phyloP scores from a whole-genome alignment of 2,797 vertebrate species.

The Molossus alvarezi region DNA sequence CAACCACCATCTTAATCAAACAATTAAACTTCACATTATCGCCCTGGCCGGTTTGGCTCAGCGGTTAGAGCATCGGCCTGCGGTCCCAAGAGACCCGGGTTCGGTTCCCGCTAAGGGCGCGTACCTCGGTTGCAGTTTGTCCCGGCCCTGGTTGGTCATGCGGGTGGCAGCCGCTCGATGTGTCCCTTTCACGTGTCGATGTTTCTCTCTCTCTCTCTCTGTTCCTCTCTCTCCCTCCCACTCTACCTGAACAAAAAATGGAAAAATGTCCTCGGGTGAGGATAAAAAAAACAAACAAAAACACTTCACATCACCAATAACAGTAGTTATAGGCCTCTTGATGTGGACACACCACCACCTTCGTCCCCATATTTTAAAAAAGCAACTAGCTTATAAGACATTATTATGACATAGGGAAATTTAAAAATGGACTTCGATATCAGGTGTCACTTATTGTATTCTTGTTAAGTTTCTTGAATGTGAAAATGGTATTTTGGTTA shows the following conservation, averaged over 20 bases:
- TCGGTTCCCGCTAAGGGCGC: too few species aligned
- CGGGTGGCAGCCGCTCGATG: too few species aligned
- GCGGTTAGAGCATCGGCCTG: too few species aligned
- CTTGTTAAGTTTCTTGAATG: conserved; percentile 28
- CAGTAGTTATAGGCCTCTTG: background rate
- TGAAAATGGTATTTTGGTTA: conserved; percentile 23
- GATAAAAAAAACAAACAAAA: background rate
- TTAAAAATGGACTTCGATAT: conserved; percentile 8
- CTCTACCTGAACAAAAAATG: too few species aligned
- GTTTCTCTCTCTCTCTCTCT: too few species aligned
- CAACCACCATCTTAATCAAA: conserved; percentile 19
- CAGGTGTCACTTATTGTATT: background rate
- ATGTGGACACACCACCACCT: conserved; percentile 14
- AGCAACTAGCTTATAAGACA: background rate
- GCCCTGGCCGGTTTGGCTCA: too few species aligned
- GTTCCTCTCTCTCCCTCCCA: too few species aligned
- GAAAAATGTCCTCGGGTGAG: too few species aligned
- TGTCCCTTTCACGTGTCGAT: too few species aligned
- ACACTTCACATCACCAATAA: background rate
- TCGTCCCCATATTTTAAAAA: background rate
- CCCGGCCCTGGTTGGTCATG: too few species aligned
- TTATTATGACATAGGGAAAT: conserved; percentile 4
- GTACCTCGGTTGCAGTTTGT: too few species aligned
- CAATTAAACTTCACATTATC: background rate
- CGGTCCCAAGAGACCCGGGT: too few species aligned